A percentile compares a stretch with the other conserved stretches of the same genome.
Conservation (phyloP, 2,113 vertebrate genomes). For the Nerophis ophidion region DNA sequence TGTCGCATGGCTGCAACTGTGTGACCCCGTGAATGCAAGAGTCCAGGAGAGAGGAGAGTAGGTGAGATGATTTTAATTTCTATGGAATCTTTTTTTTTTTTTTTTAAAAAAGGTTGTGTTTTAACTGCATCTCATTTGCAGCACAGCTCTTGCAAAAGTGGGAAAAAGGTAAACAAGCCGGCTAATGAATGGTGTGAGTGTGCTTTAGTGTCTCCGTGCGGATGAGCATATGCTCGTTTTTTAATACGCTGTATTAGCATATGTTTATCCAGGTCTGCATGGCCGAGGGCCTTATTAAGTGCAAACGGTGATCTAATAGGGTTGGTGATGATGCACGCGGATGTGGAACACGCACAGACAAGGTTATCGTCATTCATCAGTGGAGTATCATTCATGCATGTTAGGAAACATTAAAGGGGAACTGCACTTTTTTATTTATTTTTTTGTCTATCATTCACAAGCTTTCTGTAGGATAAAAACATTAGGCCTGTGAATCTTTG, state of each 20-base stretch:
- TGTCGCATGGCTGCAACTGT: too few species aligned
- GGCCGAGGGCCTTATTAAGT: constrained; percentile 5
- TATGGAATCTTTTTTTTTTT: not conserved
- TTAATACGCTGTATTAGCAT: constrained; percentile 17
- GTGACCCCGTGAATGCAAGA: too few species aligned
- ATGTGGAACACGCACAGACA: constrained; percentile 3
- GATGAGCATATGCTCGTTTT: constrained; percentile 18
- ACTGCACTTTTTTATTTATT: not conserved
- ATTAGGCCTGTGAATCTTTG: too few species aligned
- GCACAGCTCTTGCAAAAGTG: not conserved
- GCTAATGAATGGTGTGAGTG: constrained; percentile 4
- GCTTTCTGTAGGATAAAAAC: too few species aligned
- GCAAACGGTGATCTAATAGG: constrained; percentile 15
- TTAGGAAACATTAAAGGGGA: not conserved
- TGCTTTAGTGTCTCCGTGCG: constrained; percentile 1
- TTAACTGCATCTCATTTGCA: constrained; percentile 3
- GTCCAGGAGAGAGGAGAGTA: too few species aligned
- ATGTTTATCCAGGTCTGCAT: constrained; percentile 22
- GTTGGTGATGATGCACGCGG: constrained; percentile 10
- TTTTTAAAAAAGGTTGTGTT: not conserved
- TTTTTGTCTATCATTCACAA: too few species aligned
- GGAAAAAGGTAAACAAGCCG: not conserved
- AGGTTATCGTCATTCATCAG: constrained; percentile 7
- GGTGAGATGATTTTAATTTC: too few species aligned
- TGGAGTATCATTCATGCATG: constrained; percentile 1